Evolutionary conservation across 2,113 vertebrate genomes (phyloP), one percentile per base, ranked within the genome.

Genomic region (Podiceps cristatus): DNA sequence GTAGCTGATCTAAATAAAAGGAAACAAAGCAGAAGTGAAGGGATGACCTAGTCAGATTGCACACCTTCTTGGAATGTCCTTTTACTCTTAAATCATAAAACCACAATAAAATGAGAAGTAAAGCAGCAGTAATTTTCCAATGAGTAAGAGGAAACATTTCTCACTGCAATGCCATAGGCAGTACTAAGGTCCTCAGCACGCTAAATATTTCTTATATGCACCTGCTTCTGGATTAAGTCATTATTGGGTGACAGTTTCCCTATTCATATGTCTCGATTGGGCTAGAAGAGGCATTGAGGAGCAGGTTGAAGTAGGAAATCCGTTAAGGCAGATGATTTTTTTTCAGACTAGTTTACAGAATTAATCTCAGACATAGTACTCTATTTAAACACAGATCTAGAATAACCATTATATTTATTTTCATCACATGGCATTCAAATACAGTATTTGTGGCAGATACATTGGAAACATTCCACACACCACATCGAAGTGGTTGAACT

Each of bases 321-420:
- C 59, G 11, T 47, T 68, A 75, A 91, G 1, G 35, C 10, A 23
- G 28, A 55, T 27, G 3, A 18, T 23, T 62, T 28, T 40, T 82
- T 82, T 68, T 15, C 11, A 18, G 19, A 19, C 31, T 40, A 6
- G 29, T 88, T 88, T 31, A 42, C 60, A 44, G 67, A 81, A 83
- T 77, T 47, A 63, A 71, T 74, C 25, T 87, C 42, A 77, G 45
- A 10, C 1, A 3, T 18, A 66, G 7, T 14, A 67, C 28, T 66
- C 28, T 42, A 37, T 71, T 77, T 62, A 82, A 95, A 59, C 63
- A 72, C 6, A 60, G 5, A 5, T 6, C 23, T 49, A 40, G 58
- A 91, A 96, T 68, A 94, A 89, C 55, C 52, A 64, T 35, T 59
- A 28, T n/a, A 25, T 10, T 94, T 88, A 59, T 88, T 93, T 97